phyloP scores from a whole-genome alignment of 2,888 invertebrate species.

The Meiosimyza decipiens region DNA sequence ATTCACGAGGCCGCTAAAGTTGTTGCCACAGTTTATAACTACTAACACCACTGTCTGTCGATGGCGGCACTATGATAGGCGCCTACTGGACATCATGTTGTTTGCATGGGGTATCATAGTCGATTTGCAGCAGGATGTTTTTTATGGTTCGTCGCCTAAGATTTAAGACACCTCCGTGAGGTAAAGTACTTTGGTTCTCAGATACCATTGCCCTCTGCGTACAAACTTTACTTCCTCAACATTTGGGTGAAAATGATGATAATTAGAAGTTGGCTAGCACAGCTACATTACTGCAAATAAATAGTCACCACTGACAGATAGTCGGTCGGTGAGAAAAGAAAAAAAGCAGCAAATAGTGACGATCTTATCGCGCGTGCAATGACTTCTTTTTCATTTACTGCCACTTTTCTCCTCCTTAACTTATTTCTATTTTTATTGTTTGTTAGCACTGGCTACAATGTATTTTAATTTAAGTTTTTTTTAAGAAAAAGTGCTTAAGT shows the following conservation, averaged over 20 bases:
- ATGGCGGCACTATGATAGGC: too few relatives aligned
- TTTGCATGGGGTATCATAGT: slow-evolving; percentile 1
- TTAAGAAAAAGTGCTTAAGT: slow-evolving; percentile 17
- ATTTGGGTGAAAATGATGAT: slow-evolving; percentile 10
- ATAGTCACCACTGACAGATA: neutral
- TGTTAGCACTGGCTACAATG: neutral
- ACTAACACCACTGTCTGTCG: too few relatives aligned
- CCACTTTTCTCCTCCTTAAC: too few relatives aligned
- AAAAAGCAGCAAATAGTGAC: neutral
- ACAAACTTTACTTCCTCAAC: neutral
- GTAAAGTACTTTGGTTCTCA: neutral
- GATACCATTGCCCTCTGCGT: neutral
- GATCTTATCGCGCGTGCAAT: slow-evolving; percentile 39
- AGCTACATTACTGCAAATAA: slow-evolving; percentile 8
- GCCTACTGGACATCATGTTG: too few relatives aligned
- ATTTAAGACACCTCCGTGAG: slow-evolving; percentile 19
- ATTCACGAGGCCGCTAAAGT: too few relatives aligned
- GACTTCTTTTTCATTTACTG: slow-evolving; percentile 38
- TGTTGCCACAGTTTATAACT: too few relatives aligned
- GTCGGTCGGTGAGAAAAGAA: neutral
- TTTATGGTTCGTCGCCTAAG: slow-evolving; percentile 28
- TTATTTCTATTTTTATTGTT: too few relatives aligned
- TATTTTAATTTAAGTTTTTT: neutral
- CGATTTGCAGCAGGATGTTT: neutral
- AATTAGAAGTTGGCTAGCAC: slow-evolving; percentile 22